Base-by-base conservation (phyloP, 2,888 invertebrate species). In the Dermolepida albohirtum region DNA sequence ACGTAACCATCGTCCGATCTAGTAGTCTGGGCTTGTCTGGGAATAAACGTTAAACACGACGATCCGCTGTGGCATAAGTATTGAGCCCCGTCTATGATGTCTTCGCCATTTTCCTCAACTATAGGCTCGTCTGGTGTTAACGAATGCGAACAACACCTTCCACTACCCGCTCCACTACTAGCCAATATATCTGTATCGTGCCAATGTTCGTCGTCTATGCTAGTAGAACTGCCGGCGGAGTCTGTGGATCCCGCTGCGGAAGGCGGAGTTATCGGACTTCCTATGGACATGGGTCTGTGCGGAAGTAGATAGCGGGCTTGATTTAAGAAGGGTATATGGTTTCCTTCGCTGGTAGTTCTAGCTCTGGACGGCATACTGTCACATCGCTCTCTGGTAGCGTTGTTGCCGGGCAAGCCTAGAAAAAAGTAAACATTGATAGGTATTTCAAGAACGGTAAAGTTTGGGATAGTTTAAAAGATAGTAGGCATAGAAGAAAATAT, bases 321-420 rank as follows among this genome's bases (percentile, higher is more conserved):
- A 64, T 77, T 75, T 74, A 75, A 76, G 10, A 73, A 49, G 73
- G 82, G 76, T 6, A 83, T 75, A 64, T 80, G 82, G 59, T 77
- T 79, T 66, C 88, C 87, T 78, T 90, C 91, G 76, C 89, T 89
- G 49, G 86, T 86, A 11, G 90, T 89, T 41, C 91, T 86, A 41
- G 91, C 88, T 70, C 93, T 86, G 11, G 92, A 89, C 2, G 93
- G 94, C 86, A 95, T 89, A 70, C 93, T 94, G 82, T 94, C 94
- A 81, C 93, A 92, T 68, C 94, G 87, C 75, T 91, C 92, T 54
- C 94, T 87, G 67, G 86, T 55, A 74, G n/a, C 29, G 64, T 44
- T 62, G 17, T 70, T 59, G 64, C 76, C 78, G 75, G 74, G 12
- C 74, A 76, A 62, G 52, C 69, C 72, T 69, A 63, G 10, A 67